Evolutionary conservation across 2,888 invertebrate species (phyloP), one percentile per base, ranked within the genome.

Genomic region (Drosophila tripunctata): DNA sequence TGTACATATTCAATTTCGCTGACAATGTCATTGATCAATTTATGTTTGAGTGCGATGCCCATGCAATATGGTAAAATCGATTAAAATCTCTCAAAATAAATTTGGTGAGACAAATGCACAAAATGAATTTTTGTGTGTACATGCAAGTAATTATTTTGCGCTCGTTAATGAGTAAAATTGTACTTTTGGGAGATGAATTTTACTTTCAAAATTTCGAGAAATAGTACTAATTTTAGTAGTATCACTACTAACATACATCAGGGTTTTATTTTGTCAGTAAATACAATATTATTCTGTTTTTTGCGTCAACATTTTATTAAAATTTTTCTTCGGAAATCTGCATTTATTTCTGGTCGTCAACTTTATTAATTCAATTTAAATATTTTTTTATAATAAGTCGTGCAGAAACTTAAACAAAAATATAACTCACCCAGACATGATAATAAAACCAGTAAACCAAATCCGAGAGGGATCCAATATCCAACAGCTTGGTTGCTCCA

Each of bases 391-490:
- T n/a, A n/a, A n/a, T n/a, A n/a, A n/a, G n/a, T n/a, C n/a, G n/a
- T n/a, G n/a, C n/a, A n/a, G n/a, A n/a, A n/a, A n/a, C n/a, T n/a
- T n/a, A n/a, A n/a, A n/a, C n/a, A n/a, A n/a, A n/a, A n/a, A n/a
- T n/a, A n/a, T n/a, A 50, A 80, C 80, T 81, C 30, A 81, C 80
- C 80, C 68, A 65, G 48, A 38, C 77, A 62, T 21, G 63, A 60
- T n/a, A 81, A 47, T 10, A 43, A 30, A 7, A 75, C 22, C 24
- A 77, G 48, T 22, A 80, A 38, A 10, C 51, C 31, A 22, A 57
- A 19, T 36, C 56, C 61, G 3, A 60, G 21, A 12, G 36, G 38
- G 15, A 63, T 48, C 55, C 61, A 56, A 30, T 24, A 27, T 21
- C 27, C 19, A 14, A 41, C 31, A n/a, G 35, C 19, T 5, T 65